Base-by-base conservation (phyloP, 2,113 vertebrate genomes). In the Varanus komodoensis region DNA sequence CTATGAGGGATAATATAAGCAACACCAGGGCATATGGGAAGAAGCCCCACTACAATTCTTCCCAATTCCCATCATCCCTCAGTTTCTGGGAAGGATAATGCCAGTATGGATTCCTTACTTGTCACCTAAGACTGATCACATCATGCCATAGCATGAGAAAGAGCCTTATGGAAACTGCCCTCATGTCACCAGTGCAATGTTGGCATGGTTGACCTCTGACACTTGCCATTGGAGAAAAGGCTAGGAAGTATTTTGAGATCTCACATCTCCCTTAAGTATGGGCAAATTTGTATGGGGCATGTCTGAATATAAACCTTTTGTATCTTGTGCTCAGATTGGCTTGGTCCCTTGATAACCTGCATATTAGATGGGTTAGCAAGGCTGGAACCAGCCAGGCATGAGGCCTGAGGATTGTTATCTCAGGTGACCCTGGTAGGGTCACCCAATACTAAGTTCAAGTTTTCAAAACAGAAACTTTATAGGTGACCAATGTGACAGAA, bases 401-500 rank as follows among this genome's bases (percentile, higher is more conserved):
- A 88, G 21, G 4, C 64, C 38, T 90, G 61, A 85, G 48, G 25
- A 54, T 27, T 71, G 74, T 34, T 44, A 23, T 86, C 17, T 75
- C 61, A 38, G 64, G 57, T 82, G 73, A 69, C 44, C 79, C 80
- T 38, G 14, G 25, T 29, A n/a, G 71, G 61, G n/a, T 85, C 54
- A 61, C 8, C 21, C 15, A 32, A 48, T 48, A 52, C 61, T 38
- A 77, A 68, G 8, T 64, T 77, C 81, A 79, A 61, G 54, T 88
- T 84, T 77, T 88, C 81, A 80, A 88, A 81, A 64, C 73, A 69
- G 54, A 52, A 34, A 87, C 29, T 67, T 75, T 78, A 61, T 34
- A 80, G 87, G 82, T 85, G 82, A 80, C 34, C 52, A 64, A 84
- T 74, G 50, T 32, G 34, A 80, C 38, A 80, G 38, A 85, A 73